phyloP scores from a whole-genome alignment of 2,113 vertebrate species.

The Centropus unirufus region DNA sequence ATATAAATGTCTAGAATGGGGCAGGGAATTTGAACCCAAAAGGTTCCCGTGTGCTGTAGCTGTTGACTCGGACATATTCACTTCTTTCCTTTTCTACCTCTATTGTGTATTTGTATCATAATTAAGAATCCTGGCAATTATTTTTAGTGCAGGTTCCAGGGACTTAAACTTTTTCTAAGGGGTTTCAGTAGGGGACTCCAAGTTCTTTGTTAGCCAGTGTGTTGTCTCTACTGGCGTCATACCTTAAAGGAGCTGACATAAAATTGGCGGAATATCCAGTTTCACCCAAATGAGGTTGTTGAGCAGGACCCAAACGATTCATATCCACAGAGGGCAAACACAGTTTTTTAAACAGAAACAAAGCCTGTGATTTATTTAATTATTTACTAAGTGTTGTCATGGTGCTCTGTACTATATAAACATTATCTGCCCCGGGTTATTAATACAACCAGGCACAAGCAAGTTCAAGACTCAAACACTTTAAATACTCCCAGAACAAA shows the following conservation, averaged over 20 bases:
- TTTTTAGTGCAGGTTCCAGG: neutral
- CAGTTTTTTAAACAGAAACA: conserved; percentile 24
- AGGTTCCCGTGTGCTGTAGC: neutral
- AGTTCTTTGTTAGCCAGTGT: neutral
- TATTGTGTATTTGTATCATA: neutral
- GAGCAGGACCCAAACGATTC: conserved; percentile 36
- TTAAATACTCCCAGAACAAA: neutral
- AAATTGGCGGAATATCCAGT: neutral
- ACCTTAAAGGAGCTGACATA: neutral
- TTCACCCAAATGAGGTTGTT: conserved; percentile 35
- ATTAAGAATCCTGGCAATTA: neutral
- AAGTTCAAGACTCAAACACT: neutral
- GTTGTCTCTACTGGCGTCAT: neutral
- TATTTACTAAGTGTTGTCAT: conserved; percentile 57
- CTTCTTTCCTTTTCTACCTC: neutral
- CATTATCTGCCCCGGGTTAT: neutral
- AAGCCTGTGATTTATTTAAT: conserved; percentile 46
- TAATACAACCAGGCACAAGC: conserved; percentile 18
- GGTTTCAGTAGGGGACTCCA: neutral
- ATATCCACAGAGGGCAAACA: conserved; percentile 35
- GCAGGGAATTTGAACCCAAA: neutral
- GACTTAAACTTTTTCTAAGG: neutral
- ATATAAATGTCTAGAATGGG: neutral
- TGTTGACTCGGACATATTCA: fast-evolving
- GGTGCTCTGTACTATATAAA: conserved; percentile 44